Conservation (phyloP, 1,140 invertebrate species). For the Epicauta chinensis region DNA sequence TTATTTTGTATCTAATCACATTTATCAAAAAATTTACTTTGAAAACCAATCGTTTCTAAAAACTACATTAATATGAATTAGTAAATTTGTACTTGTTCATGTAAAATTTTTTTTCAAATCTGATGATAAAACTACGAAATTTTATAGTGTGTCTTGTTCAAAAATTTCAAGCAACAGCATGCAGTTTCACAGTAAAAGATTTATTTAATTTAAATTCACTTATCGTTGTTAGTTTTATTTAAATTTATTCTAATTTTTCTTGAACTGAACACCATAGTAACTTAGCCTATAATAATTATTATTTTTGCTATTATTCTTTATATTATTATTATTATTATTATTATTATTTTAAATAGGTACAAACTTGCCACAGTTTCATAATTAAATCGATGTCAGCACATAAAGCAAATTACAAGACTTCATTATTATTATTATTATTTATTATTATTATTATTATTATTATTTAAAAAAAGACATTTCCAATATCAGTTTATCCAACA, state of each 20-base stretch:
- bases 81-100: conserved; percentile 26
- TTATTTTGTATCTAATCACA: conserved; percentile 16
- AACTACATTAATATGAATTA: conserved; percentile 21
- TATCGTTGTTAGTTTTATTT: conserved; percentile 23
- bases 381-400: conserved; percentile 9
- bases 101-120: conserved; percentile 1
- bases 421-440: too few species aligned
- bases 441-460: too few species aligned
- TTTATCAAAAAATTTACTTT: conserved; percentile 20
- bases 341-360: conserved; percentile 4
- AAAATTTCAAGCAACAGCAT: conserved; percentile 21
- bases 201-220: conserved; percentile 4
- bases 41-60: conserved; percentile 12
- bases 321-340: neutral
- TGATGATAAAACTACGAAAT: conserved; percentile 19
- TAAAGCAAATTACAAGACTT: conserved; percentile 14
- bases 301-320: conserved; percentile 2
- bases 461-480: conserved; percentile 5
- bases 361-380: neutral
- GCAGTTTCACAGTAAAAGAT: conserved; percentile 22
- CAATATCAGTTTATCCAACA: conserved; percentile 7
- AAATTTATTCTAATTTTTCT: conserved; percentile 4
- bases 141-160: conserved; percentile 1
- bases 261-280: conserved; percentile 14
- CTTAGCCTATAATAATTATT: conserved; percentile 3